A percentile compares a stretch with the other conserved stretches of the same genome.
These are phyloP conservation scores for Clarias macrocephalus DNA, from an alignment of 2,113 vertebrate species.

Conservation along the genomic window DNA sequence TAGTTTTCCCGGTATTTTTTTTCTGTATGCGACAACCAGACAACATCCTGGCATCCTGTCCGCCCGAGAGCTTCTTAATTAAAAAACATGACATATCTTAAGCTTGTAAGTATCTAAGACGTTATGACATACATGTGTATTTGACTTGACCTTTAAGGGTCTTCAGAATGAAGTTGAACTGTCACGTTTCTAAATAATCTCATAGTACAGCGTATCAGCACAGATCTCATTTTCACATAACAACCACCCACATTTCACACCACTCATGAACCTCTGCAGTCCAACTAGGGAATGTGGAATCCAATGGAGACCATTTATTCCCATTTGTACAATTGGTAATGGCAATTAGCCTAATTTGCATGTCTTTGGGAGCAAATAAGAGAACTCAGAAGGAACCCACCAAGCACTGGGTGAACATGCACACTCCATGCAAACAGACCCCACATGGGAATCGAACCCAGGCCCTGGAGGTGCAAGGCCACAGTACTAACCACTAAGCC, in stretches of 20 bases:
- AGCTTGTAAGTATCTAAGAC: not conserved
- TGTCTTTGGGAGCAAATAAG: too few relatives aligned
- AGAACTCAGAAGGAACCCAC: too few relatives aligned
- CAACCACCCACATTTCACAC: not conserved
- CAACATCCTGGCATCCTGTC: not conserved
- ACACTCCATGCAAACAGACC: too few relatives aligned
- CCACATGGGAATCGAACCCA: too few relatives aligned
- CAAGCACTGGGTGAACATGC: too few relatives aligned
- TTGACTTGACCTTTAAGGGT: not conserved
- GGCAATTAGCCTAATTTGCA: too few relatives aligned
- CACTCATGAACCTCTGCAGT: too few relatives aligned
- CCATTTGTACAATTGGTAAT: too few relatives aligned
- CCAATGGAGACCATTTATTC: too few relatives aligned
- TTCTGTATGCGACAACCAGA: not conserved
- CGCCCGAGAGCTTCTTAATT: not conserved
- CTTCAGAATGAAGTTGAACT: not conserved
- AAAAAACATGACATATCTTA: not conserved
- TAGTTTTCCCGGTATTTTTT: not conserved
- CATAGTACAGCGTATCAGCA: not conserved
- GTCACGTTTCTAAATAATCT: not conserved
- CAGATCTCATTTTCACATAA: not conserved
- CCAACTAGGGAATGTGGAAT: too few relatives aligned
- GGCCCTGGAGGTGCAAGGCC: too few relatives aligned
- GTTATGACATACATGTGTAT: not conserved
- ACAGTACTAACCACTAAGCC: too few relatives aligned